Conservation (phyloP, 2,113 vertebrate genomes). For the Ameiurus melas region DNA sequence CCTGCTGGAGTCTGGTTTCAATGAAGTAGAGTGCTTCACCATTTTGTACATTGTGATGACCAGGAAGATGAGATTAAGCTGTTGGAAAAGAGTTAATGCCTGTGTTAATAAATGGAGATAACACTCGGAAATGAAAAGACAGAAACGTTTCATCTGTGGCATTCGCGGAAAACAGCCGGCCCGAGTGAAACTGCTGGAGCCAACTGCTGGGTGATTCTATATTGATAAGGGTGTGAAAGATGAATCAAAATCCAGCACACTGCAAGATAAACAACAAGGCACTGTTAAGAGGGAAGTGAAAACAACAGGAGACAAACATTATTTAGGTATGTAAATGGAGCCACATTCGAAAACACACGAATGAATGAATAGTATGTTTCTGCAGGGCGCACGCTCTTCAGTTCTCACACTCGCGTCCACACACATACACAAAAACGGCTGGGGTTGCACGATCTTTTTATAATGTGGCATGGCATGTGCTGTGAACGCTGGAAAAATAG, state of each 20-base stretch:
- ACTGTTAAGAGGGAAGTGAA: slow-evolving; percentile 55
- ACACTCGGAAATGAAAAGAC: slow-evolving; percentile 50
- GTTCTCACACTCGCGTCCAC: background rate
- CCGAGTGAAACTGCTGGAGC: slow-evolving; percentile 54
- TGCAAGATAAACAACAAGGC: slow-evolving; percentile 58
- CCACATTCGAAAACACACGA: background rate
- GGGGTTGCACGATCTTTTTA: slow-evolving; percentile 11
- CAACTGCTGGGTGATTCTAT: slow-evolving; percentile 78
- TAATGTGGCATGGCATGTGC: slow-evolving; percentile 11
- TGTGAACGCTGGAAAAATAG: background rate
- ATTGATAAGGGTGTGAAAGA: slow-evolving; percentile 76
- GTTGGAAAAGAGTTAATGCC: slow-evolving; percentile 80
- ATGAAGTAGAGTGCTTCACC: slow-evolving; percentile 98
- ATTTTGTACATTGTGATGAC: slow-evolving; percentile 99
- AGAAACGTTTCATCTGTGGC: slow-evolving; percentile 66
- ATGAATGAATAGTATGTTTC: background rate
- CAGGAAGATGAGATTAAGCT: slow-evolving; percentile 99
- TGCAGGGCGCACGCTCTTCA: background rate
- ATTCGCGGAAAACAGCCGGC: slow-evolving; percentile 69
- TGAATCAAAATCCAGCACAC: slow-evolving; percentile 74
- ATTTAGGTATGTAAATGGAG: background rate
- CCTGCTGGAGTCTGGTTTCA: slow-evolving; percentile 99
- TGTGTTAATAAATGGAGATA: slow-evolving; percentile 67
- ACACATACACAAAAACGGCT: slow-evolving; percentile 5
- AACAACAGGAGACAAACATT: background rate